Base-by-base conservation (phyloP, 2,113 vertebrate species). In the Sula dactylatra region DNA sequence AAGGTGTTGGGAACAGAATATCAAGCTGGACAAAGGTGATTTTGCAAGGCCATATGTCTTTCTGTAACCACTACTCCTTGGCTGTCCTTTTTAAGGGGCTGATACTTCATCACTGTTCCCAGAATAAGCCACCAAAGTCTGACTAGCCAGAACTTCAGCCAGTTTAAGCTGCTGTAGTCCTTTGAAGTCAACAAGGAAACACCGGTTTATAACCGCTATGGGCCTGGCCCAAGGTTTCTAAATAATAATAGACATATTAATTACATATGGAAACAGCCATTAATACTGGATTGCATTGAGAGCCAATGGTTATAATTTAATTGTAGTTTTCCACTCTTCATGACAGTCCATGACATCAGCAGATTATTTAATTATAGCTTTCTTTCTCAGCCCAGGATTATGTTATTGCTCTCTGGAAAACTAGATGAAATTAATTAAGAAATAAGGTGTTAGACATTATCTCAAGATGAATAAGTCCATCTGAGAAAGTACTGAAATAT, bases 361-460 rank as follows among this genome's bases (percentile, higher is more conserved):
- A 83, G 54, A 11, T 97, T 88, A 97, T 86, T 92, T 85, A 94
- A 94, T 97, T 87, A 92, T 27, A 58, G 45, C 24, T 87, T 92
- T 90, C 79, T 50, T 95, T 70, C 93, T 94, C 77, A 82, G 64
- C 25, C 47, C 88, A 49, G 74, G 31, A 16, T 80, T 50, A 61
- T 49, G 31, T 56, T 89, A 81, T 80, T 65, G 47, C 55, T 90
- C 52, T 79, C 76, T 96, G 80, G 94, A 74, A 90, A 84, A 55
- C 15, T 86, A 86, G 69, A 94, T 82, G 2, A 96, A 94, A 90
- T 83, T 93, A 94, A 93, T 93, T 95, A 92, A 96, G 95, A 90
- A 94, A 54, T 79, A 69, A 97, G 94, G 77, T 96, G 94, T 88
- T 94, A 82, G 22, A 18, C n/a, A 58, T 82, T 66, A 36, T 64